A percentile compares a stretch with the other conserved stretches of the same genome.
These are phyloP conservation scores for Dynastes maya DNA, from an alignment of 2,888 invertebrate species.

Conservation along the genomic window DNA sequence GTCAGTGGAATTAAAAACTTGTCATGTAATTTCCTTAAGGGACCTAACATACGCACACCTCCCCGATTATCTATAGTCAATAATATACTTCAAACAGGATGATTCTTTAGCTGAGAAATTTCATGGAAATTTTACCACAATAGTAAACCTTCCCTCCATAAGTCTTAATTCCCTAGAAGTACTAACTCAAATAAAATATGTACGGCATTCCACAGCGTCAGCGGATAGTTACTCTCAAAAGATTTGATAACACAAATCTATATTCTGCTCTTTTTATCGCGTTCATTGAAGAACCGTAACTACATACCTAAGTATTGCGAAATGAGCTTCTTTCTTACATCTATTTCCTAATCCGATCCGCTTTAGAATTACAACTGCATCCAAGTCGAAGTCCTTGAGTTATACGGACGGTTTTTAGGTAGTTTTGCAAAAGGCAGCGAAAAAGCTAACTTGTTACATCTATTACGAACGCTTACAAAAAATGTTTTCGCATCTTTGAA, in stretches of 20 bases:
- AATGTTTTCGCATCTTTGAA: conserved; percentile 16
- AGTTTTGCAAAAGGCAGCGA: conserved; percentile 24
- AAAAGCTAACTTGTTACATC: conserved; percentile 23
- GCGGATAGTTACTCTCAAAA: too few species aligned
- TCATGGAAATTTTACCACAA: not conserved
- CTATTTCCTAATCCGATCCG: not conserved
- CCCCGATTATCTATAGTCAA: too few species aligned
- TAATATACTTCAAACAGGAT: too few species aligned
- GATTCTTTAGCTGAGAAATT: too few species aligned
- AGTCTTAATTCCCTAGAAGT: not conserved
- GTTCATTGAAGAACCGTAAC: not conserved
- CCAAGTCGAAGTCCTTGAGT: conserved; percentile 18
- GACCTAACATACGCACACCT: too few species aligned
- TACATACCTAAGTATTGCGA: not conserved
- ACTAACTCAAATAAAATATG: too few species aligned
- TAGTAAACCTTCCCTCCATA: not conserved
- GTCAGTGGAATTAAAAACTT: too few species aligned
- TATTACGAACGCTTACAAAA: conserved; percentile 7
- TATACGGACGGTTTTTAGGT: conserved; percentile 29
- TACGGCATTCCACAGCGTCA: too few species aligned
- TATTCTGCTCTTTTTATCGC: not conserved
- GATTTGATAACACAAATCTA: not conserved
- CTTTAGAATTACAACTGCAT: conserved; percentile 21
- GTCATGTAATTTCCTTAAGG: too few species aligned
- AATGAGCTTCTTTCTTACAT: not conserved